Base-by-base conservation (phyloP, 2,113 vertebrate species). In the Melospiza georgiana region DNA sequence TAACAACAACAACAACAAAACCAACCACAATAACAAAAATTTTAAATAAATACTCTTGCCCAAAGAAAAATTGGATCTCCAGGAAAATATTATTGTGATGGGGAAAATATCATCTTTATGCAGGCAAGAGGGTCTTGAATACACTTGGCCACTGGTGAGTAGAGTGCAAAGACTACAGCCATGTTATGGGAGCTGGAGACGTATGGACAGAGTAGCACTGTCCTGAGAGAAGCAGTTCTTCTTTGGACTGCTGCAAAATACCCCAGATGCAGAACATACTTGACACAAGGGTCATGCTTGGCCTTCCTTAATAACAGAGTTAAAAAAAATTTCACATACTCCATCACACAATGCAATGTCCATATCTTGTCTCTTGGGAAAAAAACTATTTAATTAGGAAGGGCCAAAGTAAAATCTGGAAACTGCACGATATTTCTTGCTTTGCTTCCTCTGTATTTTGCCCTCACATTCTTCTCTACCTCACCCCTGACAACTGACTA, bases 101-200 rank as follows among this genome's bases (percentile, higher is more conserved):
- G 27, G 27, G 27, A 25, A 81, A 89, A 37, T 11, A 24, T 13
- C 31, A 9, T 33, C 37, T 55, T 84, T 55, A 31, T 33, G 5
- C 7, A 27, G 20, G 19, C 35, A 59, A 52, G 10, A 81, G 4
- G 1, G 12, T 44, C 33, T 28, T 63, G 33, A 66, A 67, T 16
- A 11, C 5, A 4, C 28, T 63, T 84, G n/a, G 12, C 37, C 16
- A 1, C 9, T 6, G 0, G 25, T 74, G 59, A n/a, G 46, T 16
- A 41, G 28, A 24, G 9, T 39, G 27, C 10, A 27, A 71, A 14
- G 23, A 43, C 12, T 25, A 19, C 18, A 21, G 33, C 2, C 5
- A 2, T 8, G 12, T 2, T 12, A 4, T 1, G 3, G 52, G 54
- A 91, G 28, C 13, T 85, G 67, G 24, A 75, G 58, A 22, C 68